phyloP scores from a whole-genome alignment of 2,797 vertebrate genomes.

The Prionace glauca region DNA sequence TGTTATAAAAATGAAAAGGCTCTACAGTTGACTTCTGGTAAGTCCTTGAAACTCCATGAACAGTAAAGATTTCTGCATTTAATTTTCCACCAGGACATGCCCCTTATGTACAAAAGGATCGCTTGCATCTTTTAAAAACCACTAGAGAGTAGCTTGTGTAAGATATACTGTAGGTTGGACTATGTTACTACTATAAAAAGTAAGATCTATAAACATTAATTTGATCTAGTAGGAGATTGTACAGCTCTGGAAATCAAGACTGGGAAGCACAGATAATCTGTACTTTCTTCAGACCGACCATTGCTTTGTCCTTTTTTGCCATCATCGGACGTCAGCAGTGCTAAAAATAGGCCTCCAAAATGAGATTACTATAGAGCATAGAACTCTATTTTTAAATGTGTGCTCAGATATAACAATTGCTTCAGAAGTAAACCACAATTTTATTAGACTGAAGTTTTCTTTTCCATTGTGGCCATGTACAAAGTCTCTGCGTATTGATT shows the following conservation, averaged over 20 bases:
- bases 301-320: background rate
- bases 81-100: background rate
- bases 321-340: background rate
- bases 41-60: background rate
- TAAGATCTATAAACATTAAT: constrained; percentile 19
- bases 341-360: constrained; percentile 42
- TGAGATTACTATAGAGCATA: constrained; percentile 36
- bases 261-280: background rate
- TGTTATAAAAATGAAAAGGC: background rate
- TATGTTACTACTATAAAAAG: background rate
- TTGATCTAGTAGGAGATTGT: background rate
- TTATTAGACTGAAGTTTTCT: constrained; percentile 39
- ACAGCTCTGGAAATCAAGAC: background rate
- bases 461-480: constrained; percentile 41
- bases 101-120: background rate
- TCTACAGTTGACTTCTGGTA: background rate
- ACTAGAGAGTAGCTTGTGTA: background rate
- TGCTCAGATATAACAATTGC: constrained; percentile 38
- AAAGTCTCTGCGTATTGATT: constrained; percentile 34
- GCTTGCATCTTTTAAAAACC: constrained; percentile 9
- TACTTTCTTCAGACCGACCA: background rate
- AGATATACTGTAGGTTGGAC: background rate
- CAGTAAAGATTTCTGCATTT: background rate
- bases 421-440: constrained; percentile 39
- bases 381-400: constrained; percentile 40